phyloP scores from a whole-genome alignment of 1,140 invertebrate species.

The Aphaenogaster floridana region DNA sequence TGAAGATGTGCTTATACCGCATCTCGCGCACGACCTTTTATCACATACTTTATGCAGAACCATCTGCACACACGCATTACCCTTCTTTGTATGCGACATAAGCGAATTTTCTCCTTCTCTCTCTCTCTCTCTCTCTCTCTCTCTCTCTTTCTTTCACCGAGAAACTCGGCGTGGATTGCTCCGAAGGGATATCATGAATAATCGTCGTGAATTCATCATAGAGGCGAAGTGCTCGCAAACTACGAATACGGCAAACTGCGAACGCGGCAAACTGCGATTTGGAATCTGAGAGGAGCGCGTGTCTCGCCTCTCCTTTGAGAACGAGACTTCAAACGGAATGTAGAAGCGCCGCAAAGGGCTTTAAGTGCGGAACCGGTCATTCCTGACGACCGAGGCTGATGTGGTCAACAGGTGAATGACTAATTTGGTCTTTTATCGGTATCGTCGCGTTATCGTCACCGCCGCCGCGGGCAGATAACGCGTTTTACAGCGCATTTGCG shows the following conservation, averaged over 20 bases:
- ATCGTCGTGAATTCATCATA: conserved; percentile 33
- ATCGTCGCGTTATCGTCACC: conserved; percentile 6
- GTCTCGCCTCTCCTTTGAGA: not conserved
- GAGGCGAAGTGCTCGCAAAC: not conserved
- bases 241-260: not conserved
- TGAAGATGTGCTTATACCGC: conserved; percentile 17
- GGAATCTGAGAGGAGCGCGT: not conserved
- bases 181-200: conserved; percentile 34
- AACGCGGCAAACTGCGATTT: not conserved
- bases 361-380: conserved; percentile 21
- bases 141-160: no score
- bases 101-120: not conserved
- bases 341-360: not conserved
- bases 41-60: conserved; percentile 61
- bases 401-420: conserved; percentile 54
- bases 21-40: conserved; percentile 42
- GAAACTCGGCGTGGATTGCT: not conserved
- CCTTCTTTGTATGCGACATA: not conserved
- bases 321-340: not conserved
- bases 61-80: conserved; percentile 6
- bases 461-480: not conserved
- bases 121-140: not conserved
- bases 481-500: not conserved
- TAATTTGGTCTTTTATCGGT: conserved; percentile 36
- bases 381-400: not conserved